These are phyloP conservation scores for Uromys caudimaculatus DNA, from an alignment of 2,797 vertebrate genomes.

Conservation along the genomic window DNA sequence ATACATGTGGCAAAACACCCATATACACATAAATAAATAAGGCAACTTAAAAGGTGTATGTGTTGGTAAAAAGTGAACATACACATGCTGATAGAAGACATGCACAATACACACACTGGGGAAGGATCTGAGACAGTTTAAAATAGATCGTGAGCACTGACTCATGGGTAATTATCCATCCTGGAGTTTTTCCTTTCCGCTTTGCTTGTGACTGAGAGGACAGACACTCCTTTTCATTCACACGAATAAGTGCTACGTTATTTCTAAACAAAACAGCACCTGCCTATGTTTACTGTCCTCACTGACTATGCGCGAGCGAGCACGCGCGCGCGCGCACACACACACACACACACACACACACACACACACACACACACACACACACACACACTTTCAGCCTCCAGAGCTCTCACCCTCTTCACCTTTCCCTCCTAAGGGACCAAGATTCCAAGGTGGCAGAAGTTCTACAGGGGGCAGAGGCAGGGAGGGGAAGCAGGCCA, in stretches of 20 bases:
- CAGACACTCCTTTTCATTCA: background rate
- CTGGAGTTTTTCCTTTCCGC: constrained; percentile 4
- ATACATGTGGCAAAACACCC: background rate
- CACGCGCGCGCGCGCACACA: background rate
- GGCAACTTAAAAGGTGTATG: background rate
- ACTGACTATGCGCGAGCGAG: background rate
- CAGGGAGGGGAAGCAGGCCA: background rate
- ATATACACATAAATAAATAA: background rate
- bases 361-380: background rate
- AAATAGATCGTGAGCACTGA: background rate
- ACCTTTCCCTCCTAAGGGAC: background rate
- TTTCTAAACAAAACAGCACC: background rate
- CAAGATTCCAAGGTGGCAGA: background rate
- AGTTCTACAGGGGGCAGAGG: background rate
- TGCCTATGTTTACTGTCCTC: background rate
- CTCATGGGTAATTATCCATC: background rate
- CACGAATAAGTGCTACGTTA: background rate
- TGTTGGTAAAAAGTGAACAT: background rate
- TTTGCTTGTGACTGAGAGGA: background rate
- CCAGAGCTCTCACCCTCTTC: background rate
- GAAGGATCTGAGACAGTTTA: background rate
- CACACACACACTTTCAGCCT: background rate
- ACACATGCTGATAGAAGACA: background rate
- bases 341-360: background rate
- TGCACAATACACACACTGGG: background rate